phyloP scores from a whole-genome alignment of 2,113 vertebrate species.

The Catharus fuscescens region DNA sequence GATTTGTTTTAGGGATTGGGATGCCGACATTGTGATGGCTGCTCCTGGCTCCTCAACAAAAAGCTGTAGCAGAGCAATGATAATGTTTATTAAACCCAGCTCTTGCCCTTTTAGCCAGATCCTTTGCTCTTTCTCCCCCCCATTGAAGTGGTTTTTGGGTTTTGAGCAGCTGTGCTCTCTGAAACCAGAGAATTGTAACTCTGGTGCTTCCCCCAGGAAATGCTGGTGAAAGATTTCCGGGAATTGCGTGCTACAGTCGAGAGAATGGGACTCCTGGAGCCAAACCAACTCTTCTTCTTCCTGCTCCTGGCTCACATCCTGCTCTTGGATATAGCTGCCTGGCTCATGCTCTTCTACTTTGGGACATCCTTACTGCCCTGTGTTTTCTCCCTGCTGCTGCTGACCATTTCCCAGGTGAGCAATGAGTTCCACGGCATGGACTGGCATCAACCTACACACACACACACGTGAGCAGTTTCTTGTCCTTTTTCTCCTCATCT shows the following conservation, averaged over 20 bases:
- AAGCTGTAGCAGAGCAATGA: neutral
- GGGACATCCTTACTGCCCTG: constrained; percentile 75
- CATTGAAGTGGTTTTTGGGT: neutral
- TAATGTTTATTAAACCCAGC: neutral
- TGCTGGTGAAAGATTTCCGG: constrained; percentile 73
- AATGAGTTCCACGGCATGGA: neutral
- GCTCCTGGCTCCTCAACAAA: neutral
- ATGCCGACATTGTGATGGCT: neutral
- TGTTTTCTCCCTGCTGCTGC: constrained; percentile 59
- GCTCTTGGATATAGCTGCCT: constrained; percentile 73
- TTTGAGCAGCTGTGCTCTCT: neutral
- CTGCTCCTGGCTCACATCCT: constrained; percentile 77
- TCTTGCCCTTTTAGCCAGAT: neutral
- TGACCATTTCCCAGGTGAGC: constrained; percentile 76
- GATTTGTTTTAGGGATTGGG: neutral
- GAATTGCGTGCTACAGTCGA: constrained; percentile 66
- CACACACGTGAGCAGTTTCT: neutral
- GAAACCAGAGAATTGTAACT: neutral
- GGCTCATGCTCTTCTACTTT: constrained; percentile 75
- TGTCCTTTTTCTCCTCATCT: neutral
- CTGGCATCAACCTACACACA: neutral
- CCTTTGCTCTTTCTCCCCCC: neutral
- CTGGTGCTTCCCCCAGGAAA: constrained; percentile 58
- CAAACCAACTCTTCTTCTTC: constrained; percentile 75
- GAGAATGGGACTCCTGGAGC: constrained; percentile 73